Evolutionary conservation across 2,888 invertebrate genomes (phyloP).

Genomic region (Clanis bilineata): DNA sequence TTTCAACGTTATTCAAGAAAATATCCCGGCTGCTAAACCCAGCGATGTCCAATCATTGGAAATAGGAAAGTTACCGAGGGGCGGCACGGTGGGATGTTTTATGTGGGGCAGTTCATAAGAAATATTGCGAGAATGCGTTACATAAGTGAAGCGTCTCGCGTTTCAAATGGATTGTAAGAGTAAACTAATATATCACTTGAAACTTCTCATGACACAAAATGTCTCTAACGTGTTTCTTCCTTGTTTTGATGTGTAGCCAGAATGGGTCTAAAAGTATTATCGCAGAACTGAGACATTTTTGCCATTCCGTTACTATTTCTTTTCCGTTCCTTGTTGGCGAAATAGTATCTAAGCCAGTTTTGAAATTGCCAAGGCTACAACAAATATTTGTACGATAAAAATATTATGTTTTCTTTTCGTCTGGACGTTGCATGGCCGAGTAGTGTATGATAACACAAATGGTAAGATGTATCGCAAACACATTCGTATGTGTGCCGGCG

Average conservation of each 20-base stretch:
- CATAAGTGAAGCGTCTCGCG: conserved; percentile 52
- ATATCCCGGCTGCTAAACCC: conserved; percentile 3
- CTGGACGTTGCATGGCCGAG: not conserved
- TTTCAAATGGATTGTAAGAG: conserved; percentile 35
- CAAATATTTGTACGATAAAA: not conserved
- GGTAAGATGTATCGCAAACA: not conserved
- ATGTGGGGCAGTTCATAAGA: conserved; percentile 56
- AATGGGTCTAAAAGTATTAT: too few relatives aligned
- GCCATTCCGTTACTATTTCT: not conserved
- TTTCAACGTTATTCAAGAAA: not conserved
- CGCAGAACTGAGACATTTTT: not conserved
- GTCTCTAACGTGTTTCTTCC: not conserved
- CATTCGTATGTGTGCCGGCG: not conserved
- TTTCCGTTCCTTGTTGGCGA: not conserved
- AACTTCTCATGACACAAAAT: conserved; percentile 24
- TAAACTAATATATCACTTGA: conserved; percentile 34
- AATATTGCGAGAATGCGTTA: conserved; percentile 61
- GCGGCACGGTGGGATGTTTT: conserved; percentile 66
- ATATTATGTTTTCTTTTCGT: not conserved
- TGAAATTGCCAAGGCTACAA: not conserved
- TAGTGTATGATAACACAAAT: not conserved
- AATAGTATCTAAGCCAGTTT: not conserved
- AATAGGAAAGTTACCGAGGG: conserved; percentile 65
- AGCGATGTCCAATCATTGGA: conserved; percentile 51
- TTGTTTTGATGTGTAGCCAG: not conserved